These are phyloP conservation scores for Carposina sasakii DNA, from an alignment of 1,140 invertebrate species.

Conservation along the genomic window DNA sequence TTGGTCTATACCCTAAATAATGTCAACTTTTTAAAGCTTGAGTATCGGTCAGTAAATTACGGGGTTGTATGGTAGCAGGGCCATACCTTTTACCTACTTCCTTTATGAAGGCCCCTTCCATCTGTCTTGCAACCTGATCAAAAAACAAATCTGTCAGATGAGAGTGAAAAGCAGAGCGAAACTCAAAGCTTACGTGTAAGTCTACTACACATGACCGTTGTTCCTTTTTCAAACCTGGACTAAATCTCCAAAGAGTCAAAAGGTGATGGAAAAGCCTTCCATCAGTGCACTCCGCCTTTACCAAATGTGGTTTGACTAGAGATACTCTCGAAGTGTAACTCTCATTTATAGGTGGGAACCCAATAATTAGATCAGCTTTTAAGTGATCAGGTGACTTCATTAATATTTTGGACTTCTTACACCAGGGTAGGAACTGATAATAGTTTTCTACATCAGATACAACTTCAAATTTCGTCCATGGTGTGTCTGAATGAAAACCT, in stretches of 20 bases:
- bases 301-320: conserved; percentile 81
- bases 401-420: conserved; percentile 87
- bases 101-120: conserved; percentile 93
- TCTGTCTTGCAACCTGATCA: conserved; percentile 95
- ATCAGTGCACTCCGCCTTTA: conserved; percentile 91
- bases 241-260: conserved; percentile 93
- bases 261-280: conserved; percentile 93
- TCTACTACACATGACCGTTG: conserved; percentile 89
- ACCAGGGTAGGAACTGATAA: conserved; percentile 95
- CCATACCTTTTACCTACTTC: conserved; percentile 89
- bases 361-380: conserved; percentile 90
- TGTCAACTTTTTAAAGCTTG: conserved; percentile 51
- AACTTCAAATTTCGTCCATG: conserved; percentile 93
- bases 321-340: conserved; percentile 92
- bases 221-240: conserved; percentile 88
- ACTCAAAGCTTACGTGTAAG: conserved; percentile 93
- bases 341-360: conserved; percentile 92
- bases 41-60: conserved; percentile 49
- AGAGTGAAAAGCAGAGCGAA: conserved; percentile 88
- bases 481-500: conserved; percentile 91
- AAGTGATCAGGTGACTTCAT: conserved; percentile 71
- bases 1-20: too few species aligned
- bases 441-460: conserved; percentile 94
- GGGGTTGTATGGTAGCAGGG: conserved; percentile 74
- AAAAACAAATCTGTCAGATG: conserved; percentile 95